Evolutionary conservation across 1,140 invertebrate genomes (phyloP), one percentile per base, ranked within the genome.

Genomic region (Belonocnema kinseyi): DNA sequence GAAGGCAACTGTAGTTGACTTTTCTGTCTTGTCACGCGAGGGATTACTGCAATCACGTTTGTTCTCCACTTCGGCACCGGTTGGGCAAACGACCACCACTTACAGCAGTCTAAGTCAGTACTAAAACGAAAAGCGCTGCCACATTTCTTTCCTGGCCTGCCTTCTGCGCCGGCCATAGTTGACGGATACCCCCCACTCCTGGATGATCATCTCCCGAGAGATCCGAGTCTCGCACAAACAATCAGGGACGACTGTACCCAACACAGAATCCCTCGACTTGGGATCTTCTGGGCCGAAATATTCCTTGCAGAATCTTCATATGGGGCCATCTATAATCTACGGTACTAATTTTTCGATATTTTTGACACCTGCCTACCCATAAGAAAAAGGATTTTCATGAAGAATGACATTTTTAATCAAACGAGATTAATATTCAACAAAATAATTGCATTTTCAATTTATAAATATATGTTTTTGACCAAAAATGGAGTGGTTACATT

Each of bases 101-200:
- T 83, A 83, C 84, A 86, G 88, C 89, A 88, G 90, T 89, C 89
- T 84, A 90, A 90, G 85, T 87, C 84, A 83, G 83, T 89, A 91
- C 90, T 91, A 88, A 90, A 82, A 79, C 84, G 83, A 87, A 89
- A 87, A 79, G 80, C 88, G 86, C 83, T 86, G 85, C 88, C 86
- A 90, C 90, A 91, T 89, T 91, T 90, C 88, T 89, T 88, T 88
- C 85, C 78, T 89, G 85, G 88, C 85, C 88, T 87, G 85, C 86
- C 85, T 86, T 87, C 85, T 82, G 84, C 80, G 88, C 88, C 89
- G 86, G 90, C 89, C 89, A 91, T 90, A 89, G 88, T 88, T 88
- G 87, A 87, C 85, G 85, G 58, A 66, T 66, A 40, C 61, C 78
- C 75, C 81, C 74, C 80, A 79, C 86, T 82, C 83, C 86, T 80